phyloP scores from a whole-genome alignment of 2,888 invertebrate species.

The Amitus sp. region DNA sequence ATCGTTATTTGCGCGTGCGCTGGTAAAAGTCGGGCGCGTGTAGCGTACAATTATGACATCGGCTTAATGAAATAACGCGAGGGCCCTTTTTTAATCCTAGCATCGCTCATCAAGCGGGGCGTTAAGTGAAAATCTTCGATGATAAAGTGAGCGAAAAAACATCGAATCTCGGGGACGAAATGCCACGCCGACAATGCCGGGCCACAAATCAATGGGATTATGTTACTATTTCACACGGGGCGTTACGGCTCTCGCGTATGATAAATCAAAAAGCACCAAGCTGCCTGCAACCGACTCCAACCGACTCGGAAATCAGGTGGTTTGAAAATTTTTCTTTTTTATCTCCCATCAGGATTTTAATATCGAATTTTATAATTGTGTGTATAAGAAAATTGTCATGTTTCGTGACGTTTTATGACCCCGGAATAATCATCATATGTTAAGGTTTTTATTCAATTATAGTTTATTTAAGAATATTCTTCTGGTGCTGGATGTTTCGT shows the following conservation, averaged over 20 bases:
- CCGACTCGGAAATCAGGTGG: too few relatives aligned
- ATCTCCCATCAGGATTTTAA: too few relatives aligned
- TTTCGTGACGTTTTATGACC: too few relatives aligned
- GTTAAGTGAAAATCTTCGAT: constrained; percentile 48
- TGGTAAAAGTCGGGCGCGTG: background rate
- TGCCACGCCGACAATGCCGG: constrained; percentile 56
- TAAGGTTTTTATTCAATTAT: too few relatives aligned
- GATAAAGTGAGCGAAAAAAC: constrained; percentile 43
- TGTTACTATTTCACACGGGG: constrained; percentile 63
- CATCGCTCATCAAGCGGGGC: constrained; percentile 44
- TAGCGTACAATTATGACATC: constrained; percentile 3
- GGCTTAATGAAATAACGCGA: background rate
- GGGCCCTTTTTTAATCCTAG: constrained; percentile 39
- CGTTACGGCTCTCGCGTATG: constrained; percentile 52
- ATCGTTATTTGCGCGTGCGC: constrained; percentile 14
- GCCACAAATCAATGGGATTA: constrained; percentile 63
- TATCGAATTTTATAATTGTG: too few relatives aligned
- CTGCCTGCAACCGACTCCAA: constrained; percentile 14
- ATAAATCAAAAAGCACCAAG: constrained; percentile 58
- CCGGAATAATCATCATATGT: too few relatives aligned
- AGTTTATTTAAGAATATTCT: too few relatives aligned
- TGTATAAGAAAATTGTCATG: too few relatives aligned
- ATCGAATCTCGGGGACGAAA: constrained; percentile 54
- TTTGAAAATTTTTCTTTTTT: too few relatives aligned
- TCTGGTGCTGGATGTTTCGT: too few relatives aligned